These are phyloP conservation scores for Tetramorium parvispinum DNA, from an alignment of 1,140 invertebrate species.

Conservation along the genomic window DNA sequence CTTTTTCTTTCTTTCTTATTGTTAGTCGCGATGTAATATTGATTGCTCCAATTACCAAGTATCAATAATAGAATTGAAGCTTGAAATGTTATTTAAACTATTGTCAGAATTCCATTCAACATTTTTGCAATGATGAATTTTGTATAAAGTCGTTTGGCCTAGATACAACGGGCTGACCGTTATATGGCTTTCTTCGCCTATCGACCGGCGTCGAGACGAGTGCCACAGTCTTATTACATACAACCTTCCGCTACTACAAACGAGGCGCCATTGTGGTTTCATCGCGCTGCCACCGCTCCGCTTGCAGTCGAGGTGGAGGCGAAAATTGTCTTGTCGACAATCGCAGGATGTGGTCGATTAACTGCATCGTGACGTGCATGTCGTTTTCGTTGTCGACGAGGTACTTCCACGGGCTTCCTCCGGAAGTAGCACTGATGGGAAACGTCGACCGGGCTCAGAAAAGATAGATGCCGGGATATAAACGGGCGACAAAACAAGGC, in stretches of 20 bases:
- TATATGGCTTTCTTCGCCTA: background rate
- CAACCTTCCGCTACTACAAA: constrained; percentile 39
- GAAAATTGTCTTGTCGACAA: constrained; percentile 66
- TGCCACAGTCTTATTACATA: constrained; percentile 48
- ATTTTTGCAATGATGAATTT: background rate
- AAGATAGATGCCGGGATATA: constrained; percentile 46
- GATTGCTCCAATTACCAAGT: background rate
- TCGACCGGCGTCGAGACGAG: constrained; percentile 36
- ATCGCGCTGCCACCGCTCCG: background rate
- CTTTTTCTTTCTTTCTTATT: background rate
- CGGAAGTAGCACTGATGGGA: constrained; percentile 62
- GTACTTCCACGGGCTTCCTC: constrained; percentile 52
- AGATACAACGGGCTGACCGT: background rate
- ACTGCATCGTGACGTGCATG: constrained; percentile 48
- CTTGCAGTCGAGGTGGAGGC: constrained; percentile 22
- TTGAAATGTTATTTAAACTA: background rate
- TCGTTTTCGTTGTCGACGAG: constrained; percentile 57
- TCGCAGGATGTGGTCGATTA: constrained; percentile 64
- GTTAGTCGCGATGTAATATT: constrained; percentile 4
- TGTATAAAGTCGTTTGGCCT: background rate
- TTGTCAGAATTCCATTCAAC: background rate
- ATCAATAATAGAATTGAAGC: background rate
- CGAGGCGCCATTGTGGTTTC: constrained; percentile 53
- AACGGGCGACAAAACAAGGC: constrained; percentile 37
- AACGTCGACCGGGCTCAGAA: constrained; percentile 55